Conservation (phyloP, 2,888 invertebrate genomes). For the Pinctada fucata region DNA sequence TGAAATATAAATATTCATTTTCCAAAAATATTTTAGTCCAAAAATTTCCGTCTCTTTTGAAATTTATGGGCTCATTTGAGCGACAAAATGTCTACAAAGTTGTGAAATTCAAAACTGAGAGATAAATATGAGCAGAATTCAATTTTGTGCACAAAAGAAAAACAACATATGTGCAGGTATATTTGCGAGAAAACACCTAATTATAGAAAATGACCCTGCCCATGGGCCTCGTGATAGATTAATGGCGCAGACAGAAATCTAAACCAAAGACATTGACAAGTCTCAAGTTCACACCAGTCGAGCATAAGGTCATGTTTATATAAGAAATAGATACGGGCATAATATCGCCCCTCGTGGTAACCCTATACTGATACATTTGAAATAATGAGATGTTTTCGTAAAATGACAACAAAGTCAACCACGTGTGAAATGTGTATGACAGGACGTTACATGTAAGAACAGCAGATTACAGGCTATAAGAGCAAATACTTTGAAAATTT, state of each 20-base stretch:
- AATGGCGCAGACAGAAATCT: background rate
- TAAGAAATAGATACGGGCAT: background rate
- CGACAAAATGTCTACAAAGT: background rate
- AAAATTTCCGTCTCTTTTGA: no score
- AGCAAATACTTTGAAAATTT: background rate
- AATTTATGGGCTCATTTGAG: background rate
- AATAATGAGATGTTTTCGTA: background rate
- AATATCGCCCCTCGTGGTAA: background rate
- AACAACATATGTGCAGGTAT: background rate
- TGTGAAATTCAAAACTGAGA: background rate
- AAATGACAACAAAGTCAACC: background rate
- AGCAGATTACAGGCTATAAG: background rate
- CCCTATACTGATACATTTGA: background rate
- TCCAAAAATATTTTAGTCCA: no score
- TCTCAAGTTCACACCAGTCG: background rate
- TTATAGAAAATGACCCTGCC: background rate
- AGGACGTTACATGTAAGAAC: background rate
- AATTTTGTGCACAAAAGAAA: conserved; percentile 1
- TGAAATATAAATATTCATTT: no score
- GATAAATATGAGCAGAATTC: background rate
- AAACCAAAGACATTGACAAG: background rate
- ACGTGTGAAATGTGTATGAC: background rate
- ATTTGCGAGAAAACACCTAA: background rate
- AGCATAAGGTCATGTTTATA: conserved; percentile 4
- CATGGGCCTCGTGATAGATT: background rate